Evolutionary conservation across 2,797 vertebrate species (phyloP).

Genomic region (Gambelia wislizenii): DNA sequence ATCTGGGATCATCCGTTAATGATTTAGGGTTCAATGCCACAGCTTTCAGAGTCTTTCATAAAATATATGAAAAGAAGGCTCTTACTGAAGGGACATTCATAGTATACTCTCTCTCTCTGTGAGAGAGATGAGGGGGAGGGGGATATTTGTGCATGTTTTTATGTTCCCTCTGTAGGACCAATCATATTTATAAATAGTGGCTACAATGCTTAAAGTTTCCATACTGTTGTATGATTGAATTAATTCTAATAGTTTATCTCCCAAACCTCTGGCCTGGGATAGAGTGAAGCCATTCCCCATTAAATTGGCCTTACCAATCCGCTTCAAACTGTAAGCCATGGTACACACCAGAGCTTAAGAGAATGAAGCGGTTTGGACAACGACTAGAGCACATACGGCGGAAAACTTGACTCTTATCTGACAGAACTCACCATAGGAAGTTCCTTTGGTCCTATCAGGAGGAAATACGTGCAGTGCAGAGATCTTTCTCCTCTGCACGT

Average conservation of each 20-base stretch:
- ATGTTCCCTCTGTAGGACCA: slow-evolving; percentile 19
- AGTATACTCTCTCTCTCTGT: neutral
- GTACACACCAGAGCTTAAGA: no score
- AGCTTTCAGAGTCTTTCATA: slow-evolving; percentile 27
- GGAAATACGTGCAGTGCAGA: no score
- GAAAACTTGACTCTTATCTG: no score
- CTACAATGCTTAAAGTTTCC: neutral
- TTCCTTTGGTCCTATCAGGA: no score
- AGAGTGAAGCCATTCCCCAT: neutral
- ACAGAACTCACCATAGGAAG: no score
- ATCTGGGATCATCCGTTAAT: neutral
- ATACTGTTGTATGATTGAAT: neutral
- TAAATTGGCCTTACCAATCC: no score
- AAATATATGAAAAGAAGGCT: neutral
- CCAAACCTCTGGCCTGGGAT: neutral
- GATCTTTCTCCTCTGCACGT: no score
- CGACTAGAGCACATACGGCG: no score
- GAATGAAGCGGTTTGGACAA: no score
- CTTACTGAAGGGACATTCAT: slow-evolving; percentile 4
- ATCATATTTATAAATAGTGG: neutral
- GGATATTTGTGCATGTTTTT: neutral
- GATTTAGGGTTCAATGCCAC: neutral
- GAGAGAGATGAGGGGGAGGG: neutral
- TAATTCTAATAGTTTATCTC: neutral
- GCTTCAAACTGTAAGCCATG: no score